Percentiles rank a stretch among this genome's conserved stretches.
These are phyloP conservation scores for Chrysotoxum bicinctum DNA, from an alignment of 2,888 invertebrate species.

Conservation along the genomic window DNA sequence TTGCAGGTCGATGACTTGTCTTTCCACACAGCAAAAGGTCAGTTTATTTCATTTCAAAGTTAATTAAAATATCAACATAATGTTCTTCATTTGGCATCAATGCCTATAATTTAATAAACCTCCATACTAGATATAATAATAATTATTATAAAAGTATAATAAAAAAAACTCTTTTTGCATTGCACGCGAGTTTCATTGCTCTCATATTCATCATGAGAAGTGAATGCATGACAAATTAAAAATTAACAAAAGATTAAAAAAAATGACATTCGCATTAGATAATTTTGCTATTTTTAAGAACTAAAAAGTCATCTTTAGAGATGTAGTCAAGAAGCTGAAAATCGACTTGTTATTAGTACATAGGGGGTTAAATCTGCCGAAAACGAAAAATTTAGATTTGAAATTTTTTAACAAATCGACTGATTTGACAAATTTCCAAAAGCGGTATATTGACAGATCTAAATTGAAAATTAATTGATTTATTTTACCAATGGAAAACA, in stretches of 20 bases:
- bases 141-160: conserved; percentile 36
- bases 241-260: conserved; percentile 18
- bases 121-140: conserved; percentile 19
- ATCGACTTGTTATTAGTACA: too few relatives aligned
- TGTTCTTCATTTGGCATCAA: conserved; percentile 39
- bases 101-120: conserved; percentile 63
- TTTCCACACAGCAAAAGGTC: conserved; percentile 23
- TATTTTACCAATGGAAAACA: too few relatives aligned
- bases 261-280: conserved; percentile 23
- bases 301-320: not conserved
- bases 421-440: too few relatives aligned
- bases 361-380: too few relatives aligned
- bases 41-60: conserved; percentile 44
- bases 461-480: too few relatives aligned
- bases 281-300: conserved; percentile 44
- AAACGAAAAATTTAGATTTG: too few relatives aligned
- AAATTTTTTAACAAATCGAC: too few relatives aligned
- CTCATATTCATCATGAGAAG: conserved; percentile 28
- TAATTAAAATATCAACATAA: conserved; percentile 66
- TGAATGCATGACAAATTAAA: conserved; percentile 62
- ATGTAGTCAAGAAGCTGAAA: not conserved
- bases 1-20: conserved; percentile 57
- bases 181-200: conserved; percentile 33
- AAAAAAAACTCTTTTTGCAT: conserved; percentile 26
- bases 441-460: too few relatives aligned